Percentiles rank a stretch among this genome's conserved stretches.
Evolutionary conservation across 2,113 vertebrate species (phyloP).

Genomic region (Alligator sinensis): DNA sequence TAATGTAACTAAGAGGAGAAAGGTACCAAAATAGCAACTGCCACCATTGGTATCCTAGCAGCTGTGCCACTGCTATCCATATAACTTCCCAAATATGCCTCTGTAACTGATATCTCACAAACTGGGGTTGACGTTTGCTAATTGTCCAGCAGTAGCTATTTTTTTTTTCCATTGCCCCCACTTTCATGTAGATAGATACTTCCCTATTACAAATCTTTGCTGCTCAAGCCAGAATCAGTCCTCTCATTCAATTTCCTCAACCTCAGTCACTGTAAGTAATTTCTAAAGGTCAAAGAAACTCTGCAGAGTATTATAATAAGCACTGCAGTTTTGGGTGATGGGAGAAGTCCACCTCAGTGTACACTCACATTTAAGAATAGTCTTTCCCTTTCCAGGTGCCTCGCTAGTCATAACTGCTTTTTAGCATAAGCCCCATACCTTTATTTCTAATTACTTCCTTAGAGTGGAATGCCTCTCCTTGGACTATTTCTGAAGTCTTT

Average conservation of each 20-base stretch:
- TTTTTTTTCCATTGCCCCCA: neutral
- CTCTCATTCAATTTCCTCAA: neutral
- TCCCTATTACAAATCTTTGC: neutral
- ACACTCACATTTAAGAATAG: neutral
- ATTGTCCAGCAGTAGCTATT: neutral
- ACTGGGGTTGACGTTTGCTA: neutral
- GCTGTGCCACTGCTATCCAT: neutral
- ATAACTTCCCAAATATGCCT: neutral
- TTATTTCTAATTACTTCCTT: neutral
- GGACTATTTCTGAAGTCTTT: neutral
- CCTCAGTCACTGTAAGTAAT: neutral
- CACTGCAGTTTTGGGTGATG: neutral
- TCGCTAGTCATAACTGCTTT: neutral
- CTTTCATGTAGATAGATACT: neutral
- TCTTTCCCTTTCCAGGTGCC: neutral
- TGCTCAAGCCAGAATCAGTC: neutral
- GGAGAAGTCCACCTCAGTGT: neutral
- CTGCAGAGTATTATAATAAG: neutral
- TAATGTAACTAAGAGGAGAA: too few species aligned
- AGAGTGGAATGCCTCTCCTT: accelerated
- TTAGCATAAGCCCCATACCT: neutral
- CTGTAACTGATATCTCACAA: accelerated
- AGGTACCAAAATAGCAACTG: too few species aligned
- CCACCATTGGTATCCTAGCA: too few species aligned
- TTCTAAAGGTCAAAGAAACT: neutral